Conservation (phyloP, 2,888 invertebrate species). For the Sphaerophoria taeniata region DNA sequence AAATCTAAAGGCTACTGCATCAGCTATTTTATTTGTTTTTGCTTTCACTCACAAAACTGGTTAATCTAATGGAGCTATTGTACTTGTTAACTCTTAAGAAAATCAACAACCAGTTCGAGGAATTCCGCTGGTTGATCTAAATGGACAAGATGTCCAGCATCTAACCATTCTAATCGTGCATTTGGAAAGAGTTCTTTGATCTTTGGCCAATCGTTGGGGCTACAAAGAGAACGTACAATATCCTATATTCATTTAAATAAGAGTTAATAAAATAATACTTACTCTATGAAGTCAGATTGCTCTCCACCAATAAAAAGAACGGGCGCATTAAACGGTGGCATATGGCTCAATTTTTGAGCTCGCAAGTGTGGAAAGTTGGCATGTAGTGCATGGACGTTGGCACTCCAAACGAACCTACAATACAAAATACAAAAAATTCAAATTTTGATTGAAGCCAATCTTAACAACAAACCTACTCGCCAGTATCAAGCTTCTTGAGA, state of each 20-base stretch:
- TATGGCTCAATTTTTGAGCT: constrained; percentile 63
- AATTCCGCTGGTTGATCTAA: constrained; percentile 90
- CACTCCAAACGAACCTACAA: constrained; percentile 87
- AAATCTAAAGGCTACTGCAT: too few relatives aligned
- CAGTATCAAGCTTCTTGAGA: constrained; percentile 87
- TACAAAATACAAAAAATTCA: constrained; percentile 49
- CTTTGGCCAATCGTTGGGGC: constrained; percentile 84
- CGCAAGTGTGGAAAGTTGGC: constrained; percentile 84
- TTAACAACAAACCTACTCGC: constrained; percentile 78
- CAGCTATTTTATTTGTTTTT: too few relatives aligned
- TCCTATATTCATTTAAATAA: background rate
- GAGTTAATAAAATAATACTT: constrained; percentile 77
- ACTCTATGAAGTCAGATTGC: constrained; percentile 92
- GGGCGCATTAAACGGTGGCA: constrained; percentile 85
- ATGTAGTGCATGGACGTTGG: constrained; percentile 87
- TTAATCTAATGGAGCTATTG: background rate
- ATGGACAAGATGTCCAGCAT: constrained; percentile 97
- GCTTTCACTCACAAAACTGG: too few relatives aligned
- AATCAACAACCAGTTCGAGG: constrained; percentile 81
- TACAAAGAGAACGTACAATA: constrained; percentile 77
- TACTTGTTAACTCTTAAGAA: constrained; percentile 78
- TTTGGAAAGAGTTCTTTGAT: constrained; percentile 87
- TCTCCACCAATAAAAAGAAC: constrained; percentile 93
- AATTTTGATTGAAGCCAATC: background rate
- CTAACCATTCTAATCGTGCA: constrained; percentile 83